Base-by-base conservation (phyloP, 2,888 invertebrate species). In the Leucoptera coffeella region DNA sequence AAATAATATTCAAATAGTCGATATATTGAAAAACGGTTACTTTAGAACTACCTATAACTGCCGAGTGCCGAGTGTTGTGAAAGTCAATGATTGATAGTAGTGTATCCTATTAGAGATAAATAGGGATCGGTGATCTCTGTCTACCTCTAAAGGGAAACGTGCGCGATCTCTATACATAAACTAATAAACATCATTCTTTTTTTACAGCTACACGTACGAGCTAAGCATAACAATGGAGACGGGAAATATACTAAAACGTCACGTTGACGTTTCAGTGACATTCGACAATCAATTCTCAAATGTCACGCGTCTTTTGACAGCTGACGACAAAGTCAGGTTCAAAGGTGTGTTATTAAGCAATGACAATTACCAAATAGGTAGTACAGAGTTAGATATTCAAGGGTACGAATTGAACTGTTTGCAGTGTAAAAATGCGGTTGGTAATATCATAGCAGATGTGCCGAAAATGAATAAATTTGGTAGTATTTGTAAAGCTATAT, bases 291-390 rank as follows among this genome's bases (percentile, higher is more conserved):
- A 75, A 28, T 91, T 90, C 45, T 74, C 77, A 2, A 85, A 88
- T 46, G 85, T 83, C 35, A 82, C 88, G 0, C 51, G 79, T 3
- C 71, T 76, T 15, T 56, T 92, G 22, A 75, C 77, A 32, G 60
- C 73, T 0, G 80, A 81, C 2, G 91, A 92, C 49, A 79, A 79
- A 29, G 74, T 92, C n/a, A 75, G 81, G 45, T 88, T 91, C 45
- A 77, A 78, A 29, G 91, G 88, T 0, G 51, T 60, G 4, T 39
- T 76, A 4, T 35, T 45, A 19, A 78, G 78, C 26, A 50, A 74
- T 10, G 51, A 62, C 22, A 64, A 74, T 30, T 75, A 74, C 15
- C 57, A 75, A 32, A 69, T 87, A 4, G 86, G 86, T 0, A 76
- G 80, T 11, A 56, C 67, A 5, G 64, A 73, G 23, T 77, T 84